phyloP scores from a whole-genome alignment of 2,797 vertebrate genomes.

The Linurgus olivaceus region DNA sequence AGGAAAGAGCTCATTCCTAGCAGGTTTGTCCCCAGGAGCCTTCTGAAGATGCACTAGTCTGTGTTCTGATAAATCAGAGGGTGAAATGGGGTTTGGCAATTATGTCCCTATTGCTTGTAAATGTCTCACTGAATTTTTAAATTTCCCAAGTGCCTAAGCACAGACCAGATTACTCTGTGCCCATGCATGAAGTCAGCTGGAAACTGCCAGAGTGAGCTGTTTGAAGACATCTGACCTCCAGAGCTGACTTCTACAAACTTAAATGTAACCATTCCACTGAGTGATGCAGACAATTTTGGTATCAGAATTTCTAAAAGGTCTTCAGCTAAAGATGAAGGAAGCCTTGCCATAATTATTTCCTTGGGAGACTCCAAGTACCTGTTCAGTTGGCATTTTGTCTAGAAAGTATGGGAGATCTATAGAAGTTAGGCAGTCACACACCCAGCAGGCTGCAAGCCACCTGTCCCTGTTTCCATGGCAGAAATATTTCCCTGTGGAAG shows the following conservation, averaged over 20 bases:
- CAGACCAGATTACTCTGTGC: neutral
- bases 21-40: neutral
- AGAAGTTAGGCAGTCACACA: neutral
- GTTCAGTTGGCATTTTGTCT: neutral
- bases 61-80: neutral
- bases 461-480: neutral
- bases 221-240: neutral
- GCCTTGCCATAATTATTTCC: neutral
- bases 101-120: neutral
- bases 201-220: neutral
- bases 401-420: neutral
- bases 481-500: neutral
- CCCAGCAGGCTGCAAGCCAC: too few species aligned
- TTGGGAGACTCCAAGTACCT: neutral
- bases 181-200: neutral
- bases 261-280: neutral
- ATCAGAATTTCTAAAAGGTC: neutral
- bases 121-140: neutral
- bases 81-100: neutral
- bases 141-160: neutral
- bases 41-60: neutral
- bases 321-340: neutral
- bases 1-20: neutral
- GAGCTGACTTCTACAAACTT: neutral
- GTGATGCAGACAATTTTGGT: neutral